Percentiles rank a stretch among this genome's conserved stretches.
Evolutionary conservation across 2,888 invertebrate species (phyloP).

Genomic region (Cephus runcator): DNA sequence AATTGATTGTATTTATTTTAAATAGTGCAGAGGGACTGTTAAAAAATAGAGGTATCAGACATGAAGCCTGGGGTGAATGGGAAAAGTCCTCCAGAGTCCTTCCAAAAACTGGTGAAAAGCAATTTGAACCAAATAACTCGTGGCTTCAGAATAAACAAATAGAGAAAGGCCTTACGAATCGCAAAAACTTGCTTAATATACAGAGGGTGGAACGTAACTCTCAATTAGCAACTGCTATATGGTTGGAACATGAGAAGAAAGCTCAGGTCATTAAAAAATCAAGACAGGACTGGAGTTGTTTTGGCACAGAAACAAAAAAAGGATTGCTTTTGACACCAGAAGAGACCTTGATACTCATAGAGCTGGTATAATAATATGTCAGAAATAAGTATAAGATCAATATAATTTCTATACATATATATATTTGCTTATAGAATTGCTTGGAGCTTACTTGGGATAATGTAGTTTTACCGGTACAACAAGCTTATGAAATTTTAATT

Average conservation of each 20-base stretch:
- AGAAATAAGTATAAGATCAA: slow-evolving; percentile 2
- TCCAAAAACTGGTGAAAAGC: slow-evolving; percentile 69
- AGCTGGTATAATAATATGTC: slow-evolving; percentile 68
- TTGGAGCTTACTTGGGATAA: slow-evolving; percentile 71
- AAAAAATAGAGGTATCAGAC: slow-evolving; percentile 51
- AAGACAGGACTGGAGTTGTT: slow-evolving; percentile 70
- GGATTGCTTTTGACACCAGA: slow-evolving; percentile 71
- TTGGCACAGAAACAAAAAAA: slow-evolving; percentile 68
- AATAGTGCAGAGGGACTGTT: slow-evolving; percentile 53
- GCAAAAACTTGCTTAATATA: slow-evolving; percentile 68
- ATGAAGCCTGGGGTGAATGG: slow-evolving; percentile 50
- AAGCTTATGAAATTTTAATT: slow-evolving; percentile 72
- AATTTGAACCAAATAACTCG: slow-evolving; percentile 68
- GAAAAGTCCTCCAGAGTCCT: slow-evolving; percentile 66
- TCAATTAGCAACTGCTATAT: slow-evolving; percentile 69
- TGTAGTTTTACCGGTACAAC: slow-evolving; percentile 73
- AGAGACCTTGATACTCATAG: slow-evolving; percentile 75
- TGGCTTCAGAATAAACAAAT: slow-evolving; percentile 73
- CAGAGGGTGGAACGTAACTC: slow-evolving; percentile 72
- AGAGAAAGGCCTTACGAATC: slow-evolving; percentile 68
- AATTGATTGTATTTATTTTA: background rate
- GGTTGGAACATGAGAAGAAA: slow-evolving; percentile 68
- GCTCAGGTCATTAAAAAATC: slow-evolving; percentile 70
- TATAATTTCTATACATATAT: slow-evolving; percentile 1
- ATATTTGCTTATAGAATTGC: slow-evolving; percentile 67